Evolutionary conservation across 2,113 vertebrate species (phyloP).

Genomic region (Mungos mungo): DNA sequence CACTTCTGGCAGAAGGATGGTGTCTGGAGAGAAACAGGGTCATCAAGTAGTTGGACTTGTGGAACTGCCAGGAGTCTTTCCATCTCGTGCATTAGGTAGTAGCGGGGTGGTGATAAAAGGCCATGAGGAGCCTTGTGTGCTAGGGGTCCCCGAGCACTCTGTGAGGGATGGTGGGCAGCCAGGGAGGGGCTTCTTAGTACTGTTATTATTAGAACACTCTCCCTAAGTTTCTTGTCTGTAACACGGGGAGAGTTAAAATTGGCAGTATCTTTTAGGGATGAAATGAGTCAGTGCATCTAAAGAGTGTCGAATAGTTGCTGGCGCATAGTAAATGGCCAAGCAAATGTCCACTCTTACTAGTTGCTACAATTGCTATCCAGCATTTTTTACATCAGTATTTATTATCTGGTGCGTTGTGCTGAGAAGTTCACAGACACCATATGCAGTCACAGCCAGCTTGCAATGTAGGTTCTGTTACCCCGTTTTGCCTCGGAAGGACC

Average conservation of each 20-base stretch:
- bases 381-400: neutral
- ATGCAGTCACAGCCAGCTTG: neutral
- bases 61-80: neutral
- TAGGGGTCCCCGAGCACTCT: neutral
- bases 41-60: neutral
- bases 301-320: neutral
- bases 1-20: neutral
- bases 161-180: no score
- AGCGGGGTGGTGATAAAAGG: neutral
- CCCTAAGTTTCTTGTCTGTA: neutral
- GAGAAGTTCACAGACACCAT: neutral
- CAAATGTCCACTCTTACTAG: no score
- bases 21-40: neutral
- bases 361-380: accelerated
- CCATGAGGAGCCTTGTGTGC: neutral
- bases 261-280: neutral
- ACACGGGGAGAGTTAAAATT: neutral
- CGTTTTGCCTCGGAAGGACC: neutral
- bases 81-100: accelerated
- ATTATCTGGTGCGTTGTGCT: neutral
- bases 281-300: neutral
- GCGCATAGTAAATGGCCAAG: neutral
- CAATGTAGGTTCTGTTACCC: neutral
- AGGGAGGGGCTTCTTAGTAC: neutral
- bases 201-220: accelerated